Base-by-base conservation (phyloP, 1,140 invertebrate genomes). In the Aphelenchoides besseyi region DNA sequence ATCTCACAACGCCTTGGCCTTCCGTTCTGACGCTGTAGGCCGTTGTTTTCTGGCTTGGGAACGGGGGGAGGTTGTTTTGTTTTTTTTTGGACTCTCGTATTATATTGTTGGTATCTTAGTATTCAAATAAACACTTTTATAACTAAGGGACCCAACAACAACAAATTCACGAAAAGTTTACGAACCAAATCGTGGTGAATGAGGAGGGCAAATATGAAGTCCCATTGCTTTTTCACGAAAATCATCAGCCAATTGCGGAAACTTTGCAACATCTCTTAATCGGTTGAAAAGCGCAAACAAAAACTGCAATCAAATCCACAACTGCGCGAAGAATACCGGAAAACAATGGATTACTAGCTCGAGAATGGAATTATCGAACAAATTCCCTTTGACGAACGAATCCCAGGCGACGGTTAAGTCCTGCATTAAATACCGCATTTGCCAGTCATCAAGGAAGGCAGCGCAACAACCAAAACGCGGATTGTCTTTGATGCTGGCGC, bases 401-500 rank as follows among this genome's bases (percentile, higher is more conserved):
- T 16, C 12, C 41, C 41, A 23, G 23, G 12, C 41, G 41, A 48
- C 41, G 41, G 41, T 16, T 23, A 23, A 12, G 12, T 48, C 41
- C 12, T 48, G 41, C 41, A 48, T 23, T 48, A 16, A 12, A 48
- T 48, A 12, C 41, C 41, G 41, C 41, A 48, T 23, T 23, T 48
- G 41, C 41, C 41, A 23, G 41, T 48, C 41, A 23, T 48, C 41
- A 48, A 48, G 41, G 57, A 62, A 2, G 77, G 70, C 33, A 74
- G 72, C 23, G 62, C 9, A 30, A 82, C 84, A 2, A 82, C 83
- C 1, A 82, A 85, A 72, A 55, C 80, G 0, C 74, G 85, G 0
- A 76, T 80, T n/a, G 85, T 86, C 2, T 85, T 84, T 61, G 84
- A 86, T 72, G 82, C 77, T 5, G 16, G 33, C 1, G 75, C 71